Conservation (phyloP, 2,888 invertebrate species). For the Lordiphosa fenestrarum region DNA sequence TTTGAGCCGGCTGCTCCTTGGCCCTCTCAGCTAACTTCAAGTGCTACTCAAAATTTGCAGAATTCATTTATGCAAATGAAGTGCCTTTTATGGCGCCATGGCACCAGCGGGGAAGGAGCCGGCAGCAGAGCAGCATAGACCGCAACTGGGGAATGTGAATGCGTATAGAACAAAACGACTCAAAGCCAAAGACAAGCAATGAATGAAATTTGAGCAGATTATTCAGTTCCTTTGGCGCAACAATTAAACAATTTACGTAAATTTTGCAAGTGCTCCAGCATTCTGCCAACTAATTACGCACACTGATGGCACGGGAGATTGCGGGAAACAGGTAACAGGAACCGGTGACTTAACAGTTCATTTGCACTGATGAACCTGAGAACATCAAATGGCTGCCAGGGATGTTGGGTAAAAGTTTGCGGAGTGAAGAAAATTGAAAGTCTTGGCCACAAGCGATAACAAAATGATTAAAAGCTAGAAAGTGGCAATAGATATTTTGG, state of each 20-base stretch:
- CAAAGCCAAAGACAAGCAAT: constrained; percentile 48
- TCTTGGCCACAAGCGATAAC: not conserved
- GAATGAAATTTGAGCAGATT: constrained; percentile 69
- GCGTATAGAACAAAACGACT: constrained; percentile 10
- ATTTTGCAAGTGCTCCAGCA: constrained; percentile 55
- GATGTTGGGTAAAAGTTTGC: constrained; percentile 12
- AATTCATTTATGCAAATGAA: constrained; percentile 74
- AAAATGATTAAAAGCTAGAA: not conserved
- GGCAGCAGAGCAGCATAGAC: constrained; percentile 5
- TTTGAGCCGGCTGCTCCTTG: constrained; percentile 5
- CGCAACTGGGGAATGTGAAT: constrained; percentile 19
- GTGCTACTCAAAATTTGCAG: constrained; percentile 70
- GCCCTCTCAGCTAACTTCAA: constrained; percentile 33
- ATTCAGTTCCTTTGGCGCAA: constrained; percentile 67
- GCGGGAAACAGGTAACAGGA: constrained; percentile 1
- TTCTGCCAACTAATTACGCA: constrained; percentile 68
- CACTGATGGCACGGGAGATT: not conserved
- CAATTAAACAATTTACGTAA: constrained; percentile 72
- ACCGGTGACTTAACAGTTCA: constrained; percentile 38
- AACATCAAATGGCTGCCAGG: constrained; percentile 23
- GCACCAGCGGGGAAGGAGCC: constrained; percentile 17
- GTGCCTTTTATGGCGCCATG: constrained; percentile 61
- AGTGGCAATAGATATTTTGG: no score
- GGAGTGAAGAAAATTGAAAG: not conserved
- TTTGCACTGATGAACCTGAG: constrained; percentile 48